Percentiles rank a stretch among this genome's conserved stretches.
Evolutionary conservation across 1,140 invertebrate genomes (phyloP).

Genomic region (Drosophila triauraria): DNA sequence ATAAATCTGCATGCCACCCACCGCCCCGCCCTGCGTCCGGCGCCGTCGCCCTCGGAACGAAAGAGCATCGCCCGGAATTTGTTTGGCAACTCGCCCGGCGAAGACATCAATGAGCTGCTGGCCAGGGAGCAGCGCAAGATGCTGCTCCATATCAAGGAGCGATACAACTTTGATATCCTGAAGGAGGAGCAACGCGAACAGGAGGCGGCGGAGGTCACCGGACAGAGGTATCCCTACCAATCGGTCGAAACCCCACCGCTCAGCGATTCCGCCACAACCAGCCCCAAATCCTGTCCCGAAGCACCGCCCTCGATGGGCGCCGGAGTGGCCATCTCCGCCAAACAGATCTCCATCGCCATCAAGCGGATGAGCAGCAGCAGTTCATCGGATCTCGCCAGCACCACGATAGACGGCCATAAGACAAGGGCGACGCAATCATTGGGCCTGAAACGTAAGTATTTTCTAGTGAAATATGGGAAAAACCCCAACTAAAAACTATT

Average conservation of each 20-base stretch:
- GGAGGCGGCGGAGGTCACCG: conserved; percentile 11
- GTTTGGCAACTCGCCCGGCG: conserved; percentile 21
- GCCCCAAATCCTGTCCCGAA: conserved; percentile 9
- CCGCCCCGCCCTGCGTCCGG: conserved; percentile 6
- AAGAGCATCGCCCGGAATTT: conserved; percentile 40
- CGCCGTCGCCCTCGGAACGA: neutral
- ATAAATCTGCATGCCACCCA: neutral
- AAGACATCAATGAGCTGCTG: conserved; percentile 27
- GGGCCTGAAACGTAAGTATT: conserved; percentile 58
- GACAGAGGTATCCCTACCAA: conserved; percentile 6
- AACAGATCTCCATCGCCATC: conserved; percentile 8
- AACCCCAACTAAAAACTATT: neutral
- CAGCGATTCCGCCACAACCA: conserved; percentile 17
- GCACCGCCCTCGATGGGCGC: conserved; percentile 19
- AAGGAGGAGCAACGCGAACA: conserved; percentile 4
- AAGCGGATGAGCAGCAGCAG: neutral
- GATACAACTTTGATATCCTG: conserved; percentile 29
- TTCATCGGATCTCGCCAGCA: conserved; percentile 22
- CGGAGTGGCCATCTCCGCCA: conserved; percentile 30
- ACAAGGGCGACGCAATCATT: conserved; percentile 11
- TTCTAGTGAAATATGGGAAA: neutral
- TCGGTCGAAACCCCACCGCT: neutral
- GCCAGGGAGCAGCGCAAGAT: conserved; percentile 10
- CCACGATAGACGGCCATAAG: conserved; percentile 18
- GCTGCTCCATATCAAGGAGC: neutral